A percentile compares a stretch with the other conserved stretches of the same genome.
These are phyloP conservation scores for Sinocyclocheilus rhinocerous DNA, from an alignment of 2,113 vertebrate species.

Conservation along the genomic window DNA sequence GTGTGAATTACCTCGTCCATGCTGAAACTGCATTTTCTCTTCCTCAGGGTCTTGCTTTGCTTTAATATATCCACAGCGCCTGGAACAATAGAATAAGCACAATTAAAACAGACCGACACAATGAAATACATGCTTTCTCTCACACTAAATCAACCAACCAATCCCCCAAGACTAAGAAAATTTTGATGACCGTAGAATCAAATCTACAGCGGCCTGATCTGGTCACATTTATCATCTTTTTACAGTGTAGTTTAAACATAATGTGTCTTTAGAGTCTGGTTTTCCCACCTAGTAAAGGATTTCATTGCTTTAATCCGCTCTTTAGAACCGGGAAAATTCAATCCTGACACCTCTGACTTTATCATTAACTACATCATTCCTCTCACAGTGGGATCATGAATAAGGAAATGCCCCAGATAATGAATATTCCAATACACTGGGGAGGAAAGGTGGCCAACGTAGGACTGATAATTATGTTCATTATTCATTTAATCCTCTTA, in stretches of 20 bases:
- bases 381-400: slow-evolving; percentile 49
- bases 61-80: slow-evolving; percentile 84
- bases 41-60: slow-evolving; percentile 84
- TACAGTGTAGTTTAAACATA: neutral
- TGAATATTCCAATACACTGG: slow-evolving; percentile 49
- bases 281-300: neutral
- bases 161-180: slow-evolving; percentile 23
- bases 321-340: slow-evolving; percentile 15
- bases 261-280: neutral
- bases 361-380: slow-evolving; percentile 33
- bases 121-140: neutral
- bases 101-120: neutral
- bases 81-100: slow-evolving; percentile 58
- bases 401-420: slow-evolving; percentile 42
- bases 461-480: slow-evolving; percentile 54
- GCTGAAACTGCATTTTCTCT: slow-evolving; percentile 85
- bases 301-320: slow-evolving; percentile 19
- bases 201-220: neutral
- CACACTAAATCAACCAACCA: neutral
- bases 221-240: slow-evolving; percentile 17
- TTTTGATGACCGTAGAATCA: neutral
- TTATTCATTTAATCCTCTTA: slow-evolving; percentile 55
- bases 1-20: slow-evolving; percentile 74
- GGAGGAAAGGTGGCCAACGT: slow-evolving; percentile 30
- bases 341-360: slow-evolving; percentile 43